Percentiles rank a stretch among this genome's conserved stretches.
phyloP scores from a whole-genome alignment of 2,113 vertebrate species.

The Murina feae region DNA sequence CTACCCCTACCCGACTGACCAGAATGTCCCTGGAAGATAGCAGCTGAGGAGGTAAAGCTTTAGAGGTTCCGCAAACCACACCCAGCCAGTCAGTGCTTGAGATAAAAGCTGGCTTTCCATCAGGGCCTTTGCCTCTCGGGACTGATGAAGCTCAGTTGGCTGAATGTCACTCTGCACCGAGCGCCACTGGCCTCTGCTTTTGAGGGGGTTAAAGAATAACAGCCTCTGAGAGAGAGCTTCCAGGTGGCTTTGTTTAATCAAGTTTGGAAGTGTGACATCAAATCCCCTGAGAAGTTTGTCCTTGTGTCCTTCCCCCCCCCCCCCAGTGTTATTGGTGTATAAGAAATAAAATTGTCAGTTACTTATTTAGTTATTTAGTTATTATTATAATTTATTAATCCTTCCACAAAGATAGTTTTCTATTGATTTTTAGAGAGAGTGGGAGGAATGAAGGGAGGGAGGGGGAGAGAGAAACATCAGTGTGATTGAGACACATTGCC shows the following conservation, averaged over 20 bases:
- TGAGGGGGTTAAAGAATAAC: conserved; percentile 24
- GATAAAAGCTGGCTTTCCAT: neutral
- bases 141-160: neutral
- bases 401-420: no score
- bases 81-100: neutral
- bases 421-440: no score
- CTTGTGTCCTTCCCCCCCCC: neutral
- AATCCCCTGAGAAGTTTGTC: neutral
- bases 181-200: neutral
- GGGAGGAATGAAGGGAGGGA: no score
- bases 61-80: neutral
- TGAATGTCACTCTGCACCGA: conserved; percentile 21
- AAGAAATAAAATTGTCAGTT: neutral
- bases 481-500: no score
- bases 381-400: no score
- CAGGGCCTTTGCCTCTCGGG: neutral
- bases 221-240: neutral
- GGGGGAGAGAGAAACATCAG: no score
- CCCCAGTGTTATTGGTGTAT: neutral
- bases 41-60: neutral
- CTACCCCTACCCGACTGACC: neutral
- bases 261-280: conserved; percentile 14
- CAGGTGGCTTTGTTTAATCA: conserved; percentile 48
- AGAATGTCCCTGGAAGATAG: neutral
- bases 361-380: neutral